Evolutionary conservation across 92 coral and sea anemone species (phyloP).

Genomic region (Parazoanthus darwini): DNA sequence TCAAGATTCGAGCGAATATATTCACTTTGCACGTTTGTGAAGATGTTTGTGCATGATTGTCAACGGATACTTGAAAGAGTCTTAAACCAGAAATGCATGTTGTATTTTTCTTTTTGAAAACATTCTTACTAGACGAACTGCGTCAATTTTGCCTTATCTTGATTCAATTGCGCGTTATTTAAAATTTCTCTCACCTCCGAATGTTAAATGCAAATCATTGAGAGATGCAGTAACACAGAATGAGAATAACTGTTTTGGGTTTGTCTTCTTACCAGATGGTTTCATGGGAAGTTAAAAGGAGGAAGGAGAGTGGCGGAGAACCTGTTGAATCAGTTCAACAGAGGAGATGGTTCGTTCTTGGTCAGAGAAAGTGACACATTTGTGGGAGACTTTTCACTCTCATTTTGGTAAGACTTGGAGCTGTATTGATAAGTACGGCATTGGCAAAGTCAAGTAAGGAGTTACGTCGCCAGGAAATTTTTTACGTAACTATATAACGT

Average conservation of each 20-base stretch:
- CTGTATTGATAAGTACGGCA: background rate
- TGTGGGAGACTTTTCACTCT: conserved; percentile 98
- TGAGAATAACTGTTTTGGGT: background rate
- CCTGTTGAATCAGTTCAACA: conserved; percentile 85
- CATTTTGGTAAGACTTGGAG: conserved; percentile 77
- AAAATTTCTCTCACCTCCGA: background rate
- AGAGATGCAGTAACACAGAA: no score
- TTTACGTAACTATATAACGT: no score
- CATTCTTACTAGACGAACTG: no score
- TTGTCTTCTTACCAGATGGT: conserved; percentile 69
- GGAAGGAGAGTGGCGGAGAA: conserved; percentile 83
- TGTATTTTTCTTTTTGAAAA: no score
- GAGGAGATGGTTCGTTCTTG: conserved; percentile 97
- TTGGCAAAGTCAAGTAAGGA: background rate
- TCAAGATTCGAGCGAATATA: no score
- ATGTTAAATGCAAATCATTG: background rate
- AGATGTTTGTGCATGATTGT: no score
- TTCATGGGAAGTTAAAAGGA: conserved; percentile 89
- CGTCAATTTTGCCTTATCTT: no score
- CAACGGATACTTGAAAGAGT: no score
- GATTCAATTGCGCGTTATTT: no score
- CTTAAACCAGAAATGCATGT: no score
- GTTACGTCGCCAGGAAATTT: no score
- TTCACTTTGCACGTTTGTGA: no score
- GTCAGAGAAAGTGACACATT: conserved; percentile 96